Evolutionary conservation across 1,140 invertebrate genomes (phyloP), one percentile per base, ranked within the genome.

Genomic region (Danaus plexippus): DNA sequence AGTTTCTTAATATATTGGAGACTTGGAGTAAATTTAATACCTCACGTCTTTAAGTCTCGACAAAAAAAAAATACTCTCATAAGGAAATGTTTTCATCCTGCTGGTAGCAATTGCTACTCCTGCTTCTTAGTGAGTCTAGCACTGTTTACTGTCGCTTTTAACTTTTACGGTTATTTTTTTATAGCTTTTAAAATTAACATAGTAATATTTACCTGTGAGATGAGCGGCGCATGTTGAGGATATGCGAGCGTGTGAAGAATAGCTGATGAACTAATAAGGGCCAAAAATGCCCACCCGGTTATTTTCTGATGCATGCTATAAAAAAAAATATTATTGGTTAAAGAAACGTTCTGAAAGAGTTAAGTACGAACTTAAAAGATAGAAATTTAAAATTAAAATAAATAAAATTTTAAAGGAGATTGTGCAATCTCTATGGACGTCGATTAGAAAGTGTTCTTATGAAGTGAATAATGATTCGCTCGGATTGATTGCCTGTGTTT

Each of bases 231-330:
- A 48, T 85, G 83, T 59, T 90, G 88, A 13, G 89, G 89, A 61
- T 89, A 90, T 13, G 89, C 88, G 32, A 90, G 63, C 47, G 89
- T 90, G 56, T 87, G 87, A 52, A 90, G 79, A 40, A 90, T 75
- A 11, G 82, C 71, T 64, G 87, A 89, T 57, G 88, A 89, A 66
- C 88, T 76, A 57, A 91, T 78, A 11, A 91, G 82, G 67, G 78
- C 82, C 55, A 89, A 69, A 40, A 90, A 69, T 32, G 80, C 74
- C 89, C 89, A 90, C 47, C 89, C 89, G 63, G 84, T 71, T 57
- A 85, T 63, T 77, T 88, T 85, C 61, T 78, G 80, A 68, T 85
- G 74, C 87, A 88, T 89, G 61, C 85, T 88, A 77, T 47, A 63
- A 77, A 76, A 74, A 74, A 54, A 51, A 67, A 58, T 47, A 54